Conservation (phyloP, 1,140 invertebrate genomes). For the Rhagoletis zephyria region DNA sequence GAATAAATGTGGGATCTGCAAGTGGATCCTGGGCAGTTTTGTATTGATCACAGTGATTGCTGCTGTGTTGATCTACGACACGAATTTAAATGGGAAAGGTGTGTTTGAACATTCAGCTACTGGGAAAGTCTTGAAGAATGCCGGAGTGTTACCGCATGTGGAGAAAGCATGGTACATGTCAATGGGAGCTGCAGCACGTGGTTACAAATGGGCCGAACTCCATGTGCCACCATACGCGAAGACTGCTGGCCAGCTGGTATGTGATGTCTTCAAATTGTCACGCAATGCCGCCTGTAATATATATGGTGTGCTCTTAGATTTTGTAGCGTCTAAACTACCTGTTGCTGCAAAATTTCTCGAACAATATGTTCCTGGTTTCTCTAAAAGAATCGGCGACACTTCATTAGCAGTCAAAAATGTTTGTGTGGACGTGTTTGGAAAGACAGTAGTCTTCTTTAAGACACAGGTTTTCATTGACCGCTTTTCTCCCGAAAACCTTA, state of each 20-base stretch:
- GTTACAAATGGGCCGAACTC: slow-evolving; percentile 78
- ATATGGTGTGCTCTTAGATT: slow-evolving; percentile 74
- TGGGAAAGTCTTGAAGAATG: slow-evolving; percentile 77
- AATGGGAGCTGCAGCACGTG: slow-evolving; percentile 76
- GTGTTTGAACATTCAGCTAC: slow-evolving; percentile 70
- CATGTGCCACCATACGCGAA: slow-evolving; percentile 79
- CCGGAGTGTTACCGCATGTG: slow-evolving; percentile 77
- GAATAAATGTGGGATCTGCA: slow-evolving; percentile 75
- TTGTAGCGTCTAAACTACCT: slow-evolving; percentile 76
- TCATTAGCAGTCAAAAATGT: slow-evolving; percentile 72
- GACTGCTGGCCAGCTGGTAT: slow-evolving; percentile 78
- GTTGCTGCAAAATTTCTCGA: slow-evolving; percentile 78
- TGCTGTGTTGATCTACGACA: slow-evolving; percentile 72
- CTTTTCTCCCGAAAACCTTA: slow-evolving; percentile 82
- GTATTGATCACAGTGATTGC: slow-evolving; percentile 74
- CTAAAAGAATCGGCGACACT: slow-evolving; percentile 76
- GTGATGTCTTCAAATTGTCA: slow-evolving; percentile 76
- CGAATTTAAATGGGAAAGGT: slow-evolving; percentile 69
- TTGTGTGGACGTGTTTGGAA: slow-evolving; percentile 73
- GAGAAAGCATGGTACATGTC: slow-evolving; percentile 77
- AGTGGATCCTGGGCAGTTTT: slow-evolving; percentile 76
- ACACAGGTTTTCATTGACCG: slow-evolving; percentile 84
- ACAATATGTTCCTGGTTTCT: slow-evolving; percentile 79
- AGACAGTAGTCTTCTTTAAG: slow-evolving; percentile 77
- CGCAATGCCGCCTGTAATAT: slow-evolving; percentile 75